Evolutionary conservation across 2,797 vertebrate genomes (phyloP).

Genomic region (Myotis findleyi): DNA sequence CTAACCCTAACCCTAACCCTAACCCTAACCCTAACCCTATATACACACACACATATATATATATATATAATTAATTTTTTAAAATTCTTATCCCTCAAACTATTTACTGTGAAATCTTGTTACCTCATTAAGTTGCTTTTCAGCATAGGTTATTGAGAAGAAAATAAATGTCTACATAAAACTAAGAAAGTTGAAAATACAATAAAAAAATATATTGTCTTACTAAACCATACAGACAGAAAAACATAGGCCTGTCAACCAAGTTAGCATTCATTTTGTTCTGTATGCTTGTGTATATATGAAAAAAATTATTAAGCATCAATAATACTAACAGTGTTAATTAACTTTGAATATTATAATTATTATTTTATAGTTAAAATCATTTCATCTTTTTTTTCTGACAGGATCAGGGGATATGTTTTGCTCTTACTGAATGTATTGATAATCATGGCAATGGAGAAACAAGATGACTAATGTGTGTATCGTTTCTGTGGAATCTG

Average conservation of each 20-base stretch:
- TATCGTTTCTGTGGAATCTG: constrained; percentile 18
- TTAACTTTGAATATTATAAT: constrained; percentile 17
- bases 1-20: too few relatives aligned
- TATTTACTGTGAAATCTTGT: background rate
- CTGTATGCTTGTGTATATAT: background rate
- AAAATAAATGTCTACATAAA: constrained; percentile 22
- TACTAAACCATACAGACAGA: background rate
- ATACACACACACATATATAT: too few relatives aligned
- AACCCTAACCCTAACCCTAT: too few relatives aligned
- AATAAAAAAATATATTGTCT: constrained; percentile 49
- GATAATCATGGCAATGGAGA: constrained; percentile 3
- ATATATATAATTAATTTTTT: background rate
- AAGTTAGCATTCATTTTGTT: background rate
- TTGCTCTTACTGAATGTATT: constrained; percentile 13
- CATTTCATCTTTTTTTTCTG: constrained; percentile 46
- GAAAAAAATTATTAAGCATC: constrained; percentile 17
- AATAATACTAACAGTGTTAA: background rate
- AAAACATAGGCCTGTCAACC: background rate
- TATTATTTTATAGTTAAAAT: constrained; percentile 59
- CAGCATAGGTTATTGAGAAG: background rate
- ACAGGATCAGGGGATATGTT: constrained; percentile 31
- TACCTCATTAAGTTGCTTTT: constrained; percentile 5
- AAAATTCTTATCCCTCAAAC: background rate
- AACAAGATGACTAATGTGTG: constrained; percentile 13
- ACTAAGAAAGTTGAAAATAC: background rate